phyloP scores from a whole-genome alignment of 2,888 invertebrate genomes.

The Cephus pygmeus region DNA sequence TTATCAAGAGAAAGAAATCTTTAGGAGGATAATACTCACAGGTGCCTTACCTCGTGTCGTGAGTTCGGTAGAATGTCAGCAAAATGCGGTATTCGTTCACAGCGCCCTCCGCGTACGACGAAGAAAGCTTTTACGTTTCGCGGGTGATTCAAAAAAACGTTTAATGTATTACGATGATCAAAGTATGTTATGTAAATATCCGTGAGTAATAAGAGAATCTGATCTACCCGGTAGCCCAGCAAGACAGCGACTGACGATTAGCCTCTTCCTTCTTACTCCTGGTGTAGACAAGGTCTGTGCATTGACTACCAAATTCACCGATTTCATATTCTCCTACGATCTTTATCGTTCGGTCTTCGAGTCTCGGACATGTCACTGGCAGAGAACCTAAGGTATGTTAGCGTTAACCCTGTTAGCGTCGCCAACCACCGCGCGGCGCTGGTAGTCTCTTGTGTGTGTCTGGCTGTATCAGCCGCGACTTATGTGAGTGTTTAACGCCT shows the following conservation, averaged over 20 bases:
- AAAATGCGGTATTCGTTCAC: not conserved
- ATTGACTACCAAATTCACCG: not conserved
- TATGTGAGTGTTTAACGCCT: too few species aligned
- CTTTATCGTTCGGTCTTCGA: not conserved
- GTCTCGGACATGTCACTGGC: not conserved
- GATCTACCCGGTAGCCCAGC: not conserved
- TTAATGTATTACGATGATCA: not conserved
- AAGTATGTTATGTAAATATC: not conserved
- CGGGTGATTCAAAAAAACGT: not conserved
- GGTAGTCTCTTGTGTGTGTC: too few species aligned
- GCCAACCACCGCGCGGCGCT: too few species aligned
- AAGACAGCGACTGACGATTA: not conserved
- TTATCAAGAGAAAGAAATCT: too few species aligned
- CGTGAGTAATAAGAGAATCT: not conserved
- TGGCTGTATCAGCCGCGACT: too few species aligned
- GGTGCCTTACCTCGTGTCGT: not conserved
- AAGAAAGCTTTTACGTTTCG: not conserved
- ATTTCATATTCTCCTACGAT: not conserved
- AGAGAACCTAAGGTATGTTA: too few species aligned
- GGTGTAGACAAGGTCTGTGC: not conserved
- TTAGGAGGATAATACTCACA: not conserved
- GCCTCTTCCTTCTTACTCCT: not conserved
- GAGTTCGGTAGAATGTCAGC: not conserved
- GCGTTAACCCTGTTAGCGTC: too few species aligned
- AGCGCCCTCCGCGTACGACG: not conserved